A percentile compares a stretch with the other conserved stretches of the same genome.
phyloP scores from a whole-genome alignment of 2,888 invertebrate species.

The Dolichopus griseipennis region DNA sequence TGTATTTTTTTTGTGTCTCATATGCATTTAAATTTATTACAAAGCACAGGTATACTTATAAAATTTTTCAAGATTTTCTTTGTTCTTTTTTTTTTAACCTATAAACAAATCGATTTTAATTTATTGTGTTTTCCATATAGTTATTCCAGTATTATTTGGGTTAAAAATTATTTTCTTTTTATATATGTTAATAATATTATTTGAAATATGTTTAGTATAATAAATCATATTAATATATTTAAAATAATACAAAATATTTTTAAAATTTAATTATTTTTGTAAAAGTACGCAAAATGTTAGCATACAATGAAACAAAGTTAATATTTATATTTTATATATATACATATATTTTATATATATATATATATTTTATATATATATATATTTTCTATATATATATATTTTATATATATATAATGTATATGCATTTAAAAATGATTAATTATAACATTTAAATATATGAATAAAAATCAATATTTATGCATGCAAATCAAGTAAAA shows the following conservation, averaged over 20 bases:
- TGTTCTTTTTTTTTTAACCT: not conserved
- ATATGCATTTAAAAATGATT: too few relatives aligned
- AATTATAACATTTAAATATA: too few relatives aligned
- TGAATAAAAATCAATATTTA: too few relatives aligned
- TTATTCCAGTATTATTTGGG: not conserved
- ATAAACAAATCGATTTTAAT: too few relatives aligned
- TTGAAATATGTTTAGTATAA: not conserved
- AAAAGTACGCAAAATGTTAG: not conserved
- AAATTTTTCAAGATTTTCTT: not conserved
- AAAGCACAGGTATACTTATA: too few relatives aligned
- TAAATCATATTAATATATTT: not conserved
- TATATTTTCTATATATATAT: too few relatives aligned
- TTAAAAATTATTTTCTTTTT: not conserved
- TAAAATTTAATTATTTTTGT: not conserved
- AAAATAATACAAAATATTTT: not conserved
- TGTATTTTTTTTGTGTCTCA: not conserved
- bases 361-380: too few relatives aligned
- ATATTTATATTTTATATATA: too few relatives aligned
- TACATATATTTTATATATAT: too few relatives aligned
- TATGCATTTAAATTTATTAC: not conserved
- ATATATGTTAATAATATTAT: not conserved
- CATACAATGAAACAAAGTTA: too few relatives aligned
- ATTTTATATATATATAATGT: too few relatives aligned
- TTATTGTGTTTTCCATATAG: not conserved
- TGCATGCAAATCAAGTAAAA: too few relatives aligned